These are phyloP conservation scores for Ophion costatus DNA, from an alignment of 2,888 invertebrate genomes.

Conservation along the genomic window DNA sequence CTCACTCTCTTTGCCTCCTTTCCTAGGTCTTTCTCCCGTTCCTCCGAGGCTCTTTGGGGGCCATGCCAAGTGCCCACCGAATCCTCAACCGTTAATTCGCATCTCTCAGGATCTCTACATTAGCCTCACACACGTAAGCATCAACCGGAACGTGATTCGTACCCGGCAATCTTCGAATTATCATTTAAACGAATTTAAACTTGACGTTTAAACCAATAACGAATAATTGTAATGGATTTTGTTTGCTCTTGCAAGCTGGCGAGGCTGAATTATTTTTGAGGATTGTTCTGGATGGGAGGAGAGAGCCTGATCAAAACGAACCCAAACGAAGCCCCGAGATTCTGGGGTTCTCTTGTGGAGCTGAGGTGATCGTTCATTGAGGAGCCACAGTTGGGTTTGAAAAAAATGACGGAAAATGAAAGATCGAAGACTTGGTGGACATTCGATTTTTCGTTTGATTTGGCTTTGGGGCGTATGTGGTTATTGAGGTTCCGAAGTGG, in stretches of 20 bases:
- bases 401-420: background rate
- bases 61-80: constrained; percentile 48
- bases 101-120: constrained; percentile 54
- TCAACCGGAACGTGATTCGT: constrained; percentile 40
- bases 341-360: too few relatives aligned
- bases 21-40: constrained; percentile 23
- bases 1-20: constrained; percentile 22
- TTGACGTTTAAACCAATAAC: constrained; percentile 19
- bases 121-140: constrained; percentile 15
- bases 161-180: constrained; percentile 61
- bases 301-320: background rate
- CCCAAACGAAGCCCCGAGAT: too few relatives aligned
- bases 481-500: too few relatives aligned
- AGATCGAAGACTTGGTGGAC: too few relatives aligned
- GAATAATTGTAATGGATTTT: constrained; percentile 15
- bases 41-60: constrained; percentile 29
- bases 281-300: background rate
- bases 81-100: constrained; percentile 61
- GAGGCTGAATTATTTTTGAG: background rate
- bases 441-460: too few relatives aligned
- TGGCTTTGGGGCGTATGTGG: too few relatives aligned
- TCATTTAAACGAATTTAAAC: constrained; percentile 55
- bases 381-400: background rate
- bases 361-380: background rate
- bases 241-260: background rate